phyloP scores from a whole-genome alignment of 2,113 vertebrate species.

The Pipra filicauda region DNA sequence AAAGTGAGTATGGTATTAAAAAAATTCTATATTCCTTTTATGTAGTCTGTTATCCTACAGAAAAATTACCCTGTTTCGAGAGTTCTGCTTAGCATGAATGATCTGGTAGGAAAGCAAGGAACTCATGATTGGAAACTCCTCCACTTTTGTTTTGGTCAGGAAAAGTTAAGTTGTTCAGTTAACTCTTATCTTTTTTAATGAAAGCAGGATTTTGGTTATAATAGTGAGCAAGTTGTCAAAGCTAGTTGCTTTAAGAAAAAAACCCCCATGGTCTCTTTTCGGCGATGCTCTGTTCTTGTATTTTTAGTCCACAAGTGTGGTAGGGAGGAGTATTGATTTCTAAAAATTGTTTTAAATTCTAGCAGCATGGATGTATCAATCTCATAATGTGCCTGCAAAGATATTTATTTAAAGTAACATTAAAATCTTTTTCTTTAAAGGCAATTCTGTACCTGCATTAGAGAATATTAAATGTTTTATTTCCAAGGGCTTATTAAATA shows the following conservation, averaged over 20 bases:
- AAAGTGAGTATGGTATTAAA: background rate
- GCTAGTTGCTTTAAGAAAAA: background rate
- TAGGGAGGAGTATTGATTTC: background rate
- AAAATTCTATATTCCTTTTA: background rate
- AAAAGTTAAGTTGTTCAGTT: background rate
- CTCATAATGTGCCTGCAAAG: background rate
- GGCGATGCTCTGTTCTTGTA: background rate
- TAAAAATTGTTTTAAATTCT: background rate
- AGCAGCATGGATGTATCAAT: background rate
- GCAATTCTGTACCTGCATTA: constrained; percentile 16
- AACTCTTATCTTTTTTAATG: background rate
- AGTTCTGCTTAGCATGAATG: background rate
- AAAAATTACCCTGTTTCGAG: background rate
- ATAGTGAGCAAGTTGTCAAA: background rate
- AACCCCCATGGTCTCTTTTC: background rate
- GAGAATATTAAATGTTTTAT: constrained; percentile 65
- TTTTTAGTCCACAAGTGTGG: background rate
- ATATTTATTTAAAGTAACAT: background rate
- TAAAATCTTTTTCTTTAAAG: constrained; percentile 20
- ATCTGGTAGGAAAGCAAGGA: background rate
- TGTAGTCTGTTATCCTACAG: background rate
- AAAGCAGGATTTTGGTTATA: background rate
- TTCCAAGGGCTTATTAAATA: constrained; percentile 72
- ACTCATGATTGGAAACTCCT: background rate
- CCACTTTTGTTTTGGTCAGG: background rate